Conservation (phyloP, 2,888 invertebrate genomes). For the Ophioninae sp. region DNA sequence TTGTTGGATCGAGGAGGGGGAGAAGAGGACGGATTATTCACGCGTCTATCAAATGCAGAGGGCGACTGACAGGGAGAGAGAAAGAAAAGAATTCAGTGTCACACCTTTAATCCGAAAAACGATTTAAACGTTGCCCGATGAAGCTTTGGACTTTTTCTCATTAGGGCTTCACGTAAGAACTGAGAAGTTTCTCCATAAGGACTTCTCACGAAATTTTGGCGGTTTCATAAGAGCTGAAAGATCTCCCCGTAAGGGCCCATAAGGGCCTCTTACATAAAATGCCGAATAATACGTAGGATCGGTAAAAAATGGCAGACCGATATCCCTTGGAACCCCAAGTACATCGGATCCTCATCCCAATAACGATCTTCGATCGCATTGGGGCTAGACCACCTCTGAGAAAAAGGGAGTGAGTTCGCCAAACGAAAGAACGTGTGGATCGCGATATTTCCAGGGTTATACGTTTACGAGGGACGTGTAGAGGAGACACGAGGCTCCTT, state of each 20-base stretch:
- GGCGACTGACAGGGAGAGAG: background rate
- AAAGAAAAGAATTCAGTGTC: background rate
- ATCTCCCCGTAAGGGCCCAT: background rate
- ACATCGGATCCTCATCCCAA: background rate
- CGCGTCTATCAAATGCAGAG: background rate
- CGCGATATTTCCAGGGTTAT: conserved; percentile 30
- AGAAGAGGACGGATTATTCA: background rate
- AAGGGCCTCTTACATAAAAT: conserved; percentile 70
- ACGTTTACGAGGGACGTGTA: conserved; percentile 31
- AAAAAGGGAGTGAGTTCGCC: conserved; percentile 9
- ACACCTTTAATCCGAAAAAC: background rate
- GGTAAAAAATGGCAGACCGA: conserved; percentile 65
- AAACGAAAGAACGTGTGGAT: conserved; percentile 15
- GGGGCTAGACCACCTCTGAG: conserved; percentile 1
- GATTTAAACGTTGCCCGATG: too few species aligned
- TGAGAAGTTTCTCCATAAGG: too few species aligned
- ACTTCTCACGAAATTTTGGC: too few species aligned
- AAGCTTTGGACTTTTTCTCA: too few species aligned
- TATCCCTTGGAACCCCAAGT: conserved; percentile 6
- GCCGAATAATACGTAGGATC: conserved; percentile 68
- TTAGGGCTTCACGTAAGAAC: too few species aligned
- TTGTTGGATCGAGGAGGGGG: background rate
- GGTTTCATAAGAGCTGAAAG: too few species aligned
- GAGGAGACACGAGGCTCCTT: conserved; percentile 46
- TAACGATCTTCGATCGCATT: conserved; percentile 50